Evolutionary conservation across 2,888 invertebrate species (phyloP), one percentile per base, ranked within the genome.

Genomic region (Dysmachus trigonus): DNA sequence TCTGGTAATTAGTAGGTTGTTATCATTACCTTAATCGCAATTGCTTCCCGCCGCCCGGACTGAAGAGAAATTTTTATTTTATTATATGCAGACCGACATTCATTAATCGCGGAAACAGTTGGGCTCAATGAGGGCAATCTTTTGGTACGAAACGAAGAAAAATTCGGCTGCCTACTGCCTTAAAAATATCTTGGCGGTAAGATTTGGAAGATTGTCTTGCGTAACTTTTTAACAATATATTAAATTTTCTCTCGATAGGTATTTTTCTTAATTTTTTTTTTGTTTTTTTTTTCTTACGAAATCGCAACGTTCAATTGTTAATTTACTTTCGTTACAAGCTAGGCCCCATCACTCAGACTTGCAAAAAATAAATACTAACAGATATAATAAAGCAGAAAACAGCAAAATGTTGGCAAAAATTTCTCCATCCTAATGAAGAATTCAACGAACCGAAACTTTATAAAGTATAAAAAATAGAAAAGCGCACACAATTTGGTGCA

Each of bases 1-100:
- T 74, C 74, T 74, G 35, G 74, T 74, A 74, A 74, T 74, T 74
- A 74, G 35, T 35, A 74, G 74, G 35, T 74, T 74, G 74, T 31
- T 74, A 74, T 33, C 31, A 33, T 74, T 74, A 74, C 22, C 53
- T 8, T 53, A 53, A 53, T 53, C 22, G 22, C 22, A 53, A 53
- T 74, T 22, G 38, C 35, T 74, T 74, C 35, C 74, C 53, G 53
- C 53, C 18, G 18, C 18, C 53, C 18, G 18, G 5, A 8, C 8
- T 22, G 22, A 31, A 35, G 35, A 74, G 35, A 74, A 35, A 35
- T 74, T 74, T 51, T 1, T 47, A n/a, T 47, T 47, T 47, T 47
- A 53, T 53, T 53, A 53, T 53, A 53, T 53, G 22, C 53, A 53
- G 22, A 7, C 53, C 53, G 18, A 18, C 7, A 15, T 18, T 22